A percentile compares a stretch with the other conserved stretches of the same genome.
phyloP scores from a whole-genome alignment of 1,140 invertebrate species.

The Anagrus nilaparvatae region DNA sequence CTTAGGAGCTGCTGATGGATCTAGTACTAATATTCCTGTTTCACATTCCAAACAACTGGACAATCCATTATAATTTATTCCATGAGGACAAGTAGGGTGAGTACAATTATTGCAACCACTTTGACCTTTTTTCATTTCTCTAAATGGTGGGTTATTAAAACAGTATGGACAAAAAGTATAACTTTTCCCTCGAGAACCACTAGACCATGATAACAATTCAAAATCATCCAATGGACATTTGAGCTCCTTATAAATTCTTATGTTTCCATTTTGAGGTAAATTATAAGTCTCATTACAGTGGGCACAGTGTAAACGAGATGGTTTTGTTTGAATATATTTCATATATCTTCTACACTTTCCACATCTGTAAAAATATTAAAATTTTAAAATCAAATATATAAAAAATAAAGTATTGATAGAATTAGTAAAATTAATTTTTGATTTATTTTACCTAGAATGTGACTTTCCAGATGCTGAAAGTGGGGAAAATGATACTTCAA shows the following conservation, averaged over 20 bases:
- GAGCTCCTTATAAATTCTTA: constrained; percentile 89
- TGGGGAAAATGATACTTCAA: constrained; percentile 95
- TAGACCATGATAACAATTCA: constrained; percentile 87
- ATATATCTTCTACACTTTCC: constrained; percentile 96
- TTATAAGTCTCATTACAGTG: constrained; percentile 95
- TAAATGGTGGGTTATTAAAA: constrained; percentile 96
- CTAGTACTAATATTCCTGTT: constrained; percentile 80
- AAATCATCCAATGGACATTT: constrained; percentile 98
- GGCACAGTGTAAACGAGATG: constrained; percentile 86
- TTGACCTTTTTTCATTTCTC: constrained; percentile 83
- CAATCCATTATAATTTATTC: constrained; percentile 77
- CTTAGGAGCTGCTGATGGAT: constrained; percentile 86
- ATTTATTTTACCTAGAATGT: constrained; percentile 59
- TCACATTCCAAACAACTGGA: constrained; percentile 87
- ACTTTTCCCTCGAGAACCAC: constrained; percentile 82
- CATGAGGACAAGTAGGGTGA: constrained; percentile 89
- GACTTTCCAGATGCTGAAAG: constrained; percentile 91
- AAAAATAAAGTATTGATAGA: not conserved
- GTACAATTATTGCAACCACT: constrained; percentile 91
- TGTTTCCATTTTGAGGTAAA: constrained; percentile 86
- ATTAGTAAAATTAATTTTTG: not conserved
- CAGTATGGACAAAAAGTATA: constrained; percentile 97
- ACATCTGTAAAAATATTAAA: constrained; percentile 53
- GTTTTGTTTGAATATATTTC: constrained; percentile 94
- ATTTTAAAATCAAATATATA: not conserved